Evolutionary conservation across 2,113 vertebrate genomes (phyloP).

Genomic region (Stegastes partitus): DNA sequence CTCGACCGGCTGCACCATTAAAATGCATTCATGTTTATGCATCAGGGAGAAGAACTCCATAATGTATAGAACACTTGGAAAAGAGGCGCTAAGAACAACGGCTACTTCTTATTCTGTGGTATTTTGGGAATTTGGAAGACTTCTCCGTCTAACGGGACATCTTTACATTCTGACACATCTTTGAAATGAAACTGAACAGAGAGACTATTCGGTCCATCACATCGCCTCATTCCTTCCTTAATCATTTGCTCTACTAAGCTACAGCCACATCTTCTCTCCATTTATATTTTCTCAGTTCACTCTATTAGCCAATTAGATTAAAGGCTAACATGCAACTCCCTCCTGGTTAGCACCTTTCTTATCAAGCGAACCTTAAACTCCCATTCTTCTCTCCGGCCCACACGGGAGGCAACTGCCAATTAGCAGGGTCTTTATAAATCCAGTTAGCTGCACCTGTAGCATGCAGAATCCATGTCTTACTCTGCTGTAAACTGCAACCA

Average conservation of each 20-base stretch:
- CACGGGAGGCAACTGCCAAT: constrained; percentile 38
- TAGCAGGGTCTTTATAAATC: constrained; percentile 32
- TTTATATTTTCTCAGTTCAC: background rate
- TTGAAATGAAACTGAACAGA: too few species aligned
- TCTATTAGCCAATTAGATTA: constrained; percentile 31
- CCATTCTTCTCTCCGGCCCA: background rate
- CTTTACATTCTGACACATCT: background rate
- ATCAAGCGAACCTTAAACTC: constrained; percentile 16
- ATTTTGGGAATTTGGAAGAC: too few species aligned
- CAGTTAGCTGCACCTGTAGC: constrained; percentile 18
- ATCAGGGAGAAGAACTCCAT: too few species aligned
- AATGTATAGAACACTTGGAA: too few species aligned
- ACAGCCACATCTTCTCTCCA: constrained; percentile 7
- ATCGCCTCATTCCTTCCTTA: background rate
- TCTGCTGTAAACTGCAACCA: constrained; percentile 6
- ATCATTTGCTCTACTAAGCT: background rate
- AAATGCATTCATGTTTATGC: background rate
- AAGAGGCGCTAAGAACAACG: too few species aligned
- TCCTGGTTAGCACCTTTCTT: constrained; percentile 9
- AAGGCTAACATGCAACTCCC: constrained; percentile 26
- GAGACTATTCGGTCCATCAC: too few species aligned
- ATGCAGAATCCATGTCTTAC: background rate
- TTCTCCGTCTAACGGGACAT: background rate
- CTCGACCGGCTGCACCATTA: background rate
- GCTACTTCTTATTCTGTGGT: background rate